Base-by-base conservation (phyloP, 2,888 invertebrate genomes). In the Tinea semifulvella region DNA sequence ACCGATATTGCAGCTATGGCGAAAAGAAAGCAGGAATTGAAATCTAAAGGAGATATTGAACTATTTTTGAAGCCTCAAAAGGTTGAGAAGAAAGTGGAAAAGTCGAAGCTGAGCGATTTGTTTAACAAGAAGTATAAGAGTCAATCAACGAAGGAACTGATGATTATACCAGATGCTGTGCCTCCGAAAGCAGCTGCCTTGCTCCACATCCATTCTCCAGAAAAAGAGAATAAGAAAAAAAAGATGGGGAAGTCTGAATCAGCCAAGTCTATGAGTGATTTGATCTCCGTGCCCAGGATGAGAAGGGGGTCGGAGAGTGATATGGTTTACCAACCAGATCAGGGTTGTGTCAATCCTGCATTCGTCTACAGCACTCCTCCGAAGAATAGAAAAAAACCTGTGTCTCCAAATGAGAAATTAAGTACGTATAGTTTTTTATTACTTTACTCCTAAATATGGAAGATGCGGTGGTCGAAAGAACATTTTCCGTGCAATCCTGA, bases 141-240 rank as follows among this genome's bases (percentile, higher is more conserved):
- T 58, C 61, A 60, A 17, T 73, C 72, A 1, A 69, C 75, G n/a
- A 80, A 79, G 46, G 75, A 76, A 48, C 49, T 80, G 14, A 47
- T 73, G 27, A 60, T 76, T 38, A 13, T 42, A 2, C 85, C 85
- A 1, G 70, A 80, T 25, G 70, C 71, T 49, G 81, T 86, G 48
- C 85, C 86, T 5, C 85, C 85, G 0, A 86, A 87, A 62, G 86
- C 86, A 1, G 86, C 86, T 1, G 85, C 85, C 2, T 58, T 86
- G 20, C 56, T 86, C 38, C 85, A 86, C 49, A 85, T 87, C 48
- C 83, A 85, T 47, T 73, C 77, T 16, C 75, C 77, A 16, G 65
- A 64, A 7, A 75, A 68, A 47, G 59, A 56, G 47, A 75, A 71
- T 60, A 76, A 68, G 51, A 74, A 68, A 47, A 77, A 71, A 49